Evolutionary conservation across 2,113 vertebrate genomes (phyloP).

Genomic region (Bothrops jararaca): DNA sequence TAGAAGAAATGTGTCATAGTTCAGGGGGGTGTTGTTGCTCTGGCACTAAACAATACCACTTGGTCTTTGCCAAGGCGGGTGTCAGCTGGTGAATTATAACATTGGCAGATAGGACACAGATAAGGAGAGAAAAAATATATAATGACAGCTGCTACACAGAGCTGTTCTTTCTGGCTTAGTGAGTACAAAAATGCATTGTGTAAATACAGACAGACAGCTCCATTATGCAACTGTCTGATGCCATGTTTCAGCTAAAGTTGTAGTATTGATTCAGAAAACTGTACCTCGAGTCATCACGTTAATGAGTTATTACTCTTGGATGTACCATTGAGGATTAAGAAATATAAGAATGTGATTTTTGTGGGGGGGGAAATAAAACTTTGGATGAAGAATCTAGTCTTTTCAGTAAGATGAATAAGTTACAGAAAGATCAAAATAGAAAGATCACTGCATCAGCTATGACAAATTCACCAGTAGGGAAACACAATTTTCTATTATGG

Average conservation of each 20-base stretch:
- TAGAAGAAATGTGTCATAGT: constrained; percentile 74
- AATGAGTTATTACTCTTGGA: constrained; percentile 54
- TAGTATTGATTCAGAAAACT: constrained; percentile 69
- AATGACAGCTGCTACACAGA: constrained; percentile 83
- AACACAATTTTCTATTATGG: neutral
- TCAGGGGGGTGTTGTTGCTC: constrained; percentile 65
- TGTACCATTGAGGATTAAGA: constrained; percentile 21
- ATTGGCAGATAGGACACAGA: constrained; percentile 77
- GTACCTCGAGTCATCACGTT: constrained; percentile 61
- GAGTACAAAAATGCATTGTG: constrained; percentile 77
- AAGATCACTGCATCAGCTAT: neutral
- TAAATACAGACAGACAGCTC: constrained; percentile 81
- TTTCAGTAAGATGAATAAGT: constrained; percentile 26
- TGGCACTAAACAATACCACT: constrained; percentile 66
- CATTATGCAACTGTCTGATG: constrained; percentile 78
- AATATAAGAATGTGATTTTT: constrained; percentile 31
- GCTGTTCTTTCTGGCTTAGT: constrained; percentile 78
- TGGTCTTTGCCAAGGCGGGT: constrained; percentile 73
- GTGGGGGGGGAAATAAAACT: constrained; percentile 14
- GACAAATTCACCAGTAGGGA: neutral
- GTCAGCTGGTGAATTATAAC: constrained; percentile 81
- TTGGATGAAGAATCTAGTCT: constrained; percentile 20
- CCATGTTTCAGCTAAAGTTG: constrained; percentile 62
- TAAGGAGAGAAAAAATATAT: constrained; percentile 73
- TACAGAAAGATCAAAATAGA: neutral